These are phyloP conservation scores for Ypsolopha sequella DNA, from an alignment of 2,888 invertebrate species.

Conservation along the genomic window DNA sequence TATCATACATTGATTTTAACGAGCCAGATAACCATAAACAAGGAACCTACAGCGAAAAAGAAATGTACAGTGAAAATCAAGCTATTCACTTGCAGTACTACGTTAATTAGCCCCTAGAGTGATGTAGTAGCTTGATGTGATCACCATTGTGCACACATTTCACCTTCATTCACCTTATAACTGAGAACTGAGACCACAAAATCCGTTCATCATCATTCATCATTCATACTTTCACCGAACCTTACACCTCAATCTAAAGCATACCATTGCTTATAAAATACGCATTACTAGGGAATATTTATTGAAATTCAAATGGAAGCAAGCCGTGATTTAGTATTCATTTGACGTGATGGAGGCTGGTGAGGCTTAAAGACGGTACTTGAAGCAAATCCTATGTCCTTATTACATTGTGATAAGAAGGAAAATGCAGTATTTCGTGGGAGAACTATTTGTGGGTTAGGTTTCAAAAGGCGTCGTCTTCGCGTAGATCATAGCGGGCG, in stretches of 20 bases:
- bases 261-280: constrained; percentile 15
- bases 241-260: neutral
- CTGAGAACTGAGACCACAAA: neutral
- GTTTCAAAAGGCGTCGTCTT: constrained; percentile 68
- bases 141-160: neutral
- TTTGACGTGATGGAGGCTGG: constrained; percentile 69
- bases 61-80: no score
- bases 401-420: no score
- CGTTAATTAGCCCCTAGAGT: no score
- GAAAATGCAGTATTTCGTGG: no score
- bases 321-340: constrained; percentile 65
- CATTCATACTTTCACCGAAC: constrained; percentile 6
- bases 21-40: no score
- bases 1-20: no score
- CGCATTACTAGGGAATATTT: constrained; percentile 44
- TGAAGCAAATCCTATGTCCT: no score
- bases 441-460: constrained; percentile 20
- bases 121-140: no score
- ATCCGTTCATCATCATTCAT: neutral
- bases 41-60: no score
- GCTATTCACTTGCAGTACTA: no score
- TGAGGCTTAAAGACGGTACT: constrained; percentile 33
- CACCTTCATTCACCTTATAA: no score
- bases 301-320: constrained; percentile 67
- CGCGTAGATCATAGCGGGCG: constrained; percentile 66